Conservation (phyloP, 2,797 vertebrate genomes). For the Streptopelia turtur region DNA sequence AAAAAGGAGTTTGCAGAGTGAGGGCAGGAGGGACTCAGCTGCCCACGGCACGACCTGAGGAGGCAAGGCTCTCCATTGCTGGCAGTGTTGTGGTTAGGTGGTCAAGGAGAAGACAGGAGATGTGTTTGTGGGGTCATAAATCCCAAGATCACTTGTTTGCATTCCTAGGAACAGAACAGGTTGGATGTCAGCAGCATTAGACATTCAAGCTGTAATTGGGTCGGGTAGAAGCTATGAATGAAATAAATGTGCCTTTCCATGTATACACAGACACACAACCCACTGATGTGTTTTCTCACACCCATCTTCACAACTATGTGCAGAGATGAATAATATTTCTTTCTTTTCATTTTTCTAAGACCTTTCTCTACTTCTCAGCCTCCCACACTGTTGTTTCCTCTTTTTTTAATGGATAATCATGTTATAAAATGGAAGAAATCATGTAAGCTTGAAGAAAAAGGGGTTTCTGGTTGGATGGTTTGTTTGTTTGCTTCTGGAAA, state of each 20-base stretch:
- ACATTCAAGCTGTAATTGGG: neutral
- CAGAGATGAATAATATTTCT: neutral
- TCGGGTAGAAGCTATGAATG: neutral
- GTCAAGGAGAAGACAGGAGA: neutral
- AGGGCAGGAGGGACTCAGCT: neutral
- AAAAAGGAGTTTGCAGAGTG: neutral
- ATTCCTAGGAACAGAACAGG: neutral
- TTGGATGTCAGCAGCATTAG: neutral
- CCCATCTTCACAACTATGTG: neutral
- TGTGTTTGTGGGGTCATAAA: too few species aligned
- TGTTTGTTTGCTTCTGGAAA: slow-evolving; percentile 20
- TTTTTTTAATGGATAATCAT: neutral
- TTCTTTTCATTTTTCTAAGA: neutral
- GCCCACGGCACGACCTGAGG: neutral
- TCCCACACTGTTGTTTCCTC: neutral
- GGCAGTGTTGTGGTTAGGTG: rapidly evolving
- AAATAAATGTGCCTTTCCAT: neutral
- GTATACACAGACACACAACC: neutral
- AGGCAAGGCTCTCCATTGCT: neutral
- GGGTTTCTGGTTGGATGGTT: neutral
- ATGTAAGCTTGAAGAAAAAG: neutral
- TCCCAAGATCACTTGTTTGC: too few species aligned
- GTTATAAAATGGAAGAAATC: neutral
- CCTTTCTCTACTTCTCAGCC: neutral
- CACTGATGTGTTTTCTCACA: neutral